Conservation (phyloP, 2,113 vertebrate genomes). For the Myrmecobius fasciatus region DNA sequence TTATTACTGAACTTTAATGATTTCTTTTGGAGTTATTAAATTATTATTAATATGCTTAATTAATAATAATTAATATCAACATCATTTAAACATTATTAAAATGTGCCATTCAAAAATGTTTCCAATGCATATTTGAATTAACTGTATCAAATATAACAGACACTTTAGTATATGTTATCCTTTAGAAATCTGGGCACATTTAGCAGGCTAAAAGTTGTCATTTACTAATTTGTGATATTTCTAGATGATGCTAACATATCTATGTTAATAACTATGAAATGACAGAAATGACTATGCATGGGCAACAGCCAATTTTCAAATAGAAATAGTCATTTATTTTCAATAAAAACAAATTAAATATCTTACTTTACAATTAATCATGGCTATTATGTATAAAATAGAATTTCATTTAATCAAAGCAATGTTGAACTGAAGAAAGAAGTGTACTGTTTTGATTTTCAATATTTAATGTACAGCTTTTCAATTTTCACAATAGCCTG, state of each 20-base stretch:
- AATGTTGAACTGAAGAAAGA: not conserved
- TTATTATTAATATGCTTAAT: too few species aligned
- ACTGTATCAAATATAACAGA: slow-evolving; percentile 44
- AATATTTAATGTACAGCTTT: not conserved
- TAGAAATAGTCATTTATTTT: slow-evolving; percentile 30
- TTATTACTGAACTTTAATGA: not conserved
- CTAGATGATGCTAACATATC: not conserved
- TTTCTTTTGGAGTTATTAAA: not conserved
- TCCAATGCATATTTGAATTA: slow-evolving; percentile 34
- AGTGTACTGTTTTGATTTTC: not conserved
- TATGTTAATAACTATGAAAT: slow-evolving; percentile 30
- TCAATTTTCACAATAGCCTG: not conserved
- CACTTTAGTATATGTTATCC: slow-evolving; percentile 25
- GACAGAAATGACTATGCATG: slow-evolving; percentile 8
- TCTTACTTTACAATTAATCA: slow-evolving; percentile 18
- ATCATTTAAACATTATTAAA: not conserved
- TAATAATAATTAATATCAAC: too few species aligned
- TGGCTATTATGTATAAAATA: not conserved
- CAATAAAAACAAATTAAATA: slow-evolving; percentile 21
- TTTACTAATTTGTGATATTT: slow-evolving; percentile 19
- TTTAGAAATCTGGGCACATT: slow-evolving; percentile 38
- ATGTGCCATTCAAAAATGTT: slow-evolving; percentile 19
- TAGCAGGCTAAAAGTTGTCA: not conserved
- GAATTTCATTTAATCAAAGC: slow-evolving; percentile 22
- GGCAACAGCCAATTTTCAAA: slow-evolving; percentile 18